Base-by-base conservation (phyloP, 1,140 invertebrate species). In the Coptotermes formosanus region DNA sequence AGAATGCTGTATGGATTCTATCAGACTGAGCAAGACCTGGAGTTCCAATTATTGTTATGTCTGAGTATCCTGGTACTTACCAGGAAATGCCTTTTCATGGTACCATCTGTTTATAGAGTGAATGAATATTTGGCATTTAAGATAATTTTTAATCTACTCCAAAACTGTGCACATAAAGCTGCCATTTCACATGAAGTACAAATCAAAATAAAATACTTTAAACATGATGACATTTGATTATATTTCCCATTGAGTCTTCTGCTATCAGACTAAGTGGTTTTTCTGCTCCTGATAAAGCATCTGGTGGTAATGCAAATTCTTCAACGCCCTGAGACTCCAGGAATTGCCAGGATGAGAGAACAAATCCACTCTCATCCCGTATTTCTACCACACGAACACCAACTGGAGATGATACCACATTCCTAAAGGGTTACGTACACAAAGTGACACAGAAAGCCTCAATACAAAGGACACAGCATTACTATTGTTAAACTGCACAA, bases 341-440 rank as follows among this genome's bases (percentile, higher is more conserved):
- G 89, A 95, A 95, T 89, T 94, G 93, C 92, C 95, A 95, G 86
- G 93, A 93, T 88, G 93, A 92, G 87, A 94, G 90, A 45, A 95
- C 94, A 90, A 93, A 91, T 81, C 93, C 93, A 87, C 93, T 93
- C 75, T 93, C 92, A 87, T 93, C 93, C 87, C 95, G 91, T 75
- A 96, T 91, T 91, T 96, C 95, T 55, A 96, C 92, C 69, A 96
- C 93, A 87, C 94, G 91, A 82, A 96, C 91, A n/a, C 95, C 95
- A 88, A 91, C 91, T 44, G 92, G 92, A 11, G 94, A 94, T 88
- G 92, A 93, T 44, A 95, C 92, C 90, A 93, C 90, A 91, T 93
- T 92, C 89, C 93, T 92, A 88, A 52, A 85, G 19, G 11, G 52
- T 38, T 55, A 55, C 52, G 21, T 55, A 21, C 19, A 55, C 52